Percentiles rank a stretch among this genome's conserved stretches.
Conservation (phyloP, 2,888 invertebrate genomes). For the Mongoloraphidia duomilia region DNA sequence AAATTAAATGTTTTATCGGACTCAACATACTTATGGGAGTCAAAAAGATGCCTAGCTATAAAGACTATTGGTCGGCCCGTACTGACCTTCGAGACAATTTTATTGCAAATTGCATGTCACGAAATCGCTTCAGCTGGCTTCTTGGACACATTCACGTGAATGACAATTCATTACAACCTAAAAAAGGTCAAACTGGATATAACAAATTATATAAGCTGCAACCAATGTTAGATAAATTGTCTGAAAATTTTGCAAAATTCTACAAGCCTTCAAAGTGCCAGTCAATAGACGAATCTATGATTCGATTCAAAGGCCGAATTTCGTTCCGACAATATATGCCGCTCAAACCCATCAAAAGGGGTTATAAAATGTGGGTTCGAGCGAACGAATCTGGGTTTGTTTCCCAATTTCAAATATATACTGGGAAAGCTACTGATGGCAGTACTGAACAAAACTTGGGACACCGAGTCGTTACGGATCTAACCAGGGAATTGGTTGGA, state of each 20-base stretch:
- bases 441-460: slow-evolving; percentile 14
- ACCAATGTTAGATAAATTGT: no score
- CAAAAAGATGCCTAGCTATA: no score
- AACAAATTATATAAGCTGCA: no score
- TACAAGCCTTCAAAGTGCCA: no score
- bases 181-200: no score
- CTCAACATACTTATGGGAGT: no score
- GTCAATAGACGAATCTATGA: no score
- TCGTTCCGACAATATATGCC: slow-evolving; percentile 12
- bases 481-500: slow-evolving; percentile 3
- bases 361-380: slow-evolving; percentile 8
- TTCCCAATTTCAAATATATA: slow-evolving; percentile 14
- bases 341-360: slow-evolving; percentile 6
- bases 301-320: slow-evolving; percentile 9
- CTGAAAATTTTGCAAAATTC: no score
- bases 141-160: no score
- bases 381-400: slow-evolving; percentile 12
- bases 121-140: neutral
- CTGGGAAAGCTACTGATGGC: slow-evolving; percentile 3
- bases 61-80: no score
- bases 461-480: slow-evolving; percentile 14
- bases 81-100: neutral
- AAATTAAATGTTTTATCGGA: no score
- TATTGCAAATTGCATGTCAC: neutral
- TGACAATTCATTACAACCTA: no score